These are phyloP conservation scores for Actinernus sp. DNA, from an alignment of 92 coral and sea anemone genomes.

Conservation along the genomic window DNA sequence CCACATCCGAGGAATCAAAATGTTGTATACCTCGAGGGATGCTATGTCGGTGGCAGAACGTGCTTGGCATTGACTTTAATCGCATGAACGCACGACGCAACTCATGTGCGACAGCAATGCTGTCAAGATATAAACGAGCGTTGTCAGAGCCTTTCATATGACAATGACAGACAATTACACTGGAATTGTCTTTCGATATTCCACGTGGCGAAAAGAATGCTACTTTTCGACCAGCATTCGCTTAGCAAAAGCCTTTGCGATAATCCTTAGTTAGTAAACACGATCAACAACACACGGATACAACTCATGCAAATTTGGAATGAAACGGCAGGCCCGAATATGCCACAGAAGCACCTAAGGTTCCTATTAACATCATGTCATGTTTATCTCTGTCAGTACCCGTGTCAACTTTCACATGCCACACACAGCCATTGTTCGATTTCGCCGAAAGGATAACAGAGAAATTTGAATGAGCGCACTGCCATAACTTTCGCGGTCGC, in stretches of 20 bases:
- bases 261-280: no score
- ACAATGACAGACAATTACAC: slow-evolving; percentile 74
- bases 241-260: background rate
- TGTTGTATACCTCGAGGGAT: no score
- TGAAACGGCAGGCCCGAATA: no score
- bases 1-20: no score
- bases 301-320: no score
- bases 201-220: slow-evolving; percentile 67
- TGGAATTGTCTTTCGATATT: slow-evolving; percentile 29
- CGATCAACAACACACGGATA: no score
- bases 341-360: background rate
- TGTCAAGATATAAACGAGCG: slow-evolving; percentile 70
- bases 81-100: slow-evolving; percentile 27
- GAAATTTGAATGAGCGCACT: slow-evolving; percentile 75
- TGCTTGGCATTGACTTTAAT: slow-evolving; percentile 7
- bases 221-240: slow-evolving; percentile 10
- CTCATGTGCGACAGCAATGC: slow-evolving; percentile 4
- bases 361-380: background rate
- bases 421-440: slow-evolving; percentile 50
- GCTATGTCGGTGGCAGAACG: no score
- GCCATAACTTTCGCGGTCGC: slow-evolving; percentile 73
- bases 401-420: slow-evolving; percentile 64
- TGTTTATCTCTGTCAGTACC: slow-evolving; percentile 41
- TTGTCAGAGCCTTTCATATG: slow-evolving; percentile 60
- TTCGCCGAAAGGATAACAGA: slow-evolving; percentile 70